phyloP scores from a whole-genome alignment of 2,888 invertebrate species.

The Oscheius sp. region DNA sequence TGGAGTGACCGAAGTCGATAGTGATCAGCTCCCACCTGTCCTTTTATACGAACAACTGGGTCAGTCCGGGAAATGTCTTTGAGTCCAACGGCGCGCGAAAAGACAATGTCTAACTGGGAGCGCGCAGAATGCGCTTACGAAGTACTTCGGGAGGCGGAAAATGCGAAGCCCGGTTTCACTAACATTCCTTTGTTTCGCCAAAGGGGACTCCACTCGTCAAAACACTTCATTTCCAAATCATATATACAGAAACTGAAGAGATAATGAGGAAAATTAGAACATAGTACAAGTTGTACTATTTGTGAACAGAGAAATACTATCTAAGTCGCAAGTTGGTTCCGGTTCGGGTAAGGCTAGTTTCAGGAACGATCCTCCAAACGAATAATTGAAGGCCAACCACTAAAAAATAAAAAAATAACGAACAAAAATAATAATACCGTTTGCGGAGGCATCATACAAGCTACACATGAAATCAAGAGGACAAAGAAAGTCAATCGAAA shows the following conservation, averaged over 20 bases:
- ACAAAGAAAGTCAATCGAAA: not conserved
- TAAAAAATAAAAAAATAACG: not conserved
- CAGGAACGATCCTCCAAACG: slow-evolving; percentile 12
- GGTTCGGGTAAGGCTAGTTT: not conserved
- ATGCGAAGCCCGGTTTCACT: slow-evolving; percentile 9
- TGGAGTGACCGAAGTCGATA: slow-evolving; percentile 4
- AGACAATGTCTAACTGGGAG: slow-evolving; percentile 8
- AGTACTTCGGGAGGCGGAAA: slow-evolving; percentile 17
- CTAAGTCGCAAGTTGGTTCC: slow-evolving; percentile 20
- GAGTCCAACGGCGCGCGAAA: slow-evolving; percentile 23
- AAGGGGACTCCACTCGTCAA: not conserved
- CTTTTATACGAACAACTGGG: slow-evolving; percentile 25
- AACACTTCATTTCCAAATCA: not conserved
- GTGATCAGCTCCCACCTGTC: slow-evolving; percentile 3
- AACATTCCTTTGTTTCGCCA: not conserved
- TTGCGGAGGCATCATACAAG: slow-evolving; percentile 15
- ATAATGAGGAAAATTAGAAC: not conserved
- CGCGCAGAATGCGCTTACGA: slow-evolving; percentile 25
- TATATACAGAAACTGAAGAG: slow-evolving; percentile 6
- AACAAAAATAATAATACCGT: not conserved
- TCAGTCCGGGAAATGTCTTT: slow-evolving; percentile 25
- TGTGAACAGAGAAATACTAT: slow-evolving; percentile 8
- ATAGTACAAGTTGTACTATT: slow-evolving; percentile 18
- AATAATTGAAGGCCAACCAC: slow-evolving; percentile 28
- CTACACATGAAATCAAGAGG: not conserved